phyloP scores from a whole-genome alignment of 2,113 vertebrate genomes.

The Hippocampus mohnikei region DNA sequence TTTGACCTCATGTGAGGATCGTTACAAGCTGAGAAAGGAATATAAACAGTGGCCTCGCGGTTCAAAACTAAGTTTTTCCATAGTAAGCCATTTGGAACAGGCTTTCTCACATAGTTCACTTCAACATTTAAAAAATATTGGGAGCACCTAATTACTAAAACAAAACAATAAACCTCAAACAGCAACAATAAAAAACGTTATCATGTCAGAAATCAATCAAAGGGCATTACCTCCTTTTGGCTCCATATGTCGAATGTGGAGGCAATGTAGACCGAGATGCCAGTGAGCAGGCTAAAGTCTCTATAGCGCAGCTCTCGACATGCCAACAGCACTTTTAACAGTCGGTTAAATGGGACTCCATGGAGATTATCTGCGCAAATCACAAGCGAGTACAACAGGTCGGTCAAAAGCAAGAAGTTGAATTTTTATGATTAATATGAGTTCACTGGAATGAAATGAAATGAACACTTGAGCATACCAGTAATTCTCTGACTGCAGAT shows the following conservation, averaged over 20 bases:
- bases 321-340: conserved; percentile 69
- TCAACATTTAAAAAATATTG: too few species aligned
- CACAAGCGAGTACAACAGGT: neutral
- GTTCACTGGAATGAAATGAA: neutral
- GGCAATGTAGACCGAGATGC: conserved; percentile 74
- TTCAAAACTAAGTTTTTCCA: too few species aligned
- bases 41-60: too few species aligned
- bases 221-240: conserved; percentile 76
- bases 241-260: conserved; percentile 76
- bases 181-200: neutral
- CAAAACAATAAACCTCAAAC: neutral
- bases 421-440: neutral
- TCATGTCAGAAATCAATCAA: neutral
- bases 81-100: too few species aligned
- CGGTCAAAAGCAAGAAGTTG: neutral
- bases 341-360: conserved; percentile 62
- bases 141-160: neutral
- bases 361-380: conserved; percentile 75
- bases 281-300: conserved; percentile 68
- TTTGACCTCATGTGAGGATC: too few species aligned
- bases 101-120: too few species aligned
- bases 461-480: conserved; percentile 67
- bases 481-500: conserved; percentile 76
- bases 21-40: too few species aligned
- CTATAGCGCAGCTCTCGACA: conserved; percentile 74